Percentiles rank a stretch among this genome's conserved stretches.
Evolutionary conservation across 1,140 invertebrate genomes (phyloP).

Genomic region (Drosophila erecta): DNA sequence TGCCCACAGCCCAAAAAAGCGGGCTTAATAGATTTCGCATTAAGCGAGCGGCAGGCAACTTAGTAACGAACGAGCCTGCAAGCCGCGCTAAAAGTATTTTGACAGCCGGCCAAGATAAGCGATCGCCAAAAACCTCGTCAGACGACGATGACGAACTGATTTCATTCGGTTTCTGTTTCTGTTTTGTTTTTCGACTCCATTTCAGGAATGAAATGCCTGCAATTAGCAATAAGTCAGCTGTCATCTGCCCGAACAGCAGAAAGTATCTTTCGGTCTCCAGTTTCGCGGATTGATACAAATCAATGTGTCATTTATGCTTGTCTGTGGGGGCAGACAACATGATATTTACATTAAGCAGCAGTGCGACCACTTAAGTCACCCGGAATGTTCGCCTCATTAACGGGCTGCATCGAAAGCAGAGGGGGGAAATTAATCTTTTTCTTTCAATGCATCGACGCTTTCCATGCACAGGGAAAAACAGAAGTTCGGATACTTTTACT

Average conservation of each 20-base stretch:
- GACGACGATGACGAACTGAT: slow-evolving; percentile 75
- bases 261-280: slow-evolving; percentile 59
- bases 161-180: slow-evolving; percentile 43
- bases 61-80: slow-evolving; percentile 37
- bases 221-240: slow-evolving; percentile 83
- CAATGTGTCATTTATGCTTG: slow-evolving; percentile 57
- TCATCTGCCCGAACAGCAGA: slow-evolving; percentile 45
- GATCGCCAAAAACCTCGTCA: slow-evolving; percentile 56
- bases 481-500: too few relatives aligned
- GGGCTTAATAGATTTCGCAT: slow-evolving; percentile 48
- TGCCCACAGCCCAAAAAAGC: neutral
- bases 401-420: slow-evolving; percentile 32
- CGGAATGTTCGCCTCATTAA: slow-evolving; percentile 61
- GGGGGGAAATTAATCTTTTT: slow-evolving; percentile 57
- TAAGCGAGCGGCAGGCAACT: slow-evolving; percentile 47
- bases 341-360: slow-evolving; percentile 78
- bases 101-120: slow-evolving; percentile 74
- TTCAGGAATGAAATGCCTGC: slow-evolving; percentile 33
- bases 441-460: slow-evolving; percentile 42
- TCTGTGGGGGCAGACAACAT: slow-evolving; percentile 56
- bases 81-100: slow-evolving; percentile 77
- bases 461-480: slow-evolving; percentile 22
- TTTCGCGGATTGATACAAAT: slow-evolving; percentile 74
- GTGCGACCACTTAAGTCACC: slow-evolving; percentile 62
- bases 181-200: slow-evolving; percentile 22